Percentiles rank a stretch among this genome's conserved stretches.
Conservation (phyloP, 2,797 vertebrate genomes). For the Semaprochilodus insignis region DNA sequence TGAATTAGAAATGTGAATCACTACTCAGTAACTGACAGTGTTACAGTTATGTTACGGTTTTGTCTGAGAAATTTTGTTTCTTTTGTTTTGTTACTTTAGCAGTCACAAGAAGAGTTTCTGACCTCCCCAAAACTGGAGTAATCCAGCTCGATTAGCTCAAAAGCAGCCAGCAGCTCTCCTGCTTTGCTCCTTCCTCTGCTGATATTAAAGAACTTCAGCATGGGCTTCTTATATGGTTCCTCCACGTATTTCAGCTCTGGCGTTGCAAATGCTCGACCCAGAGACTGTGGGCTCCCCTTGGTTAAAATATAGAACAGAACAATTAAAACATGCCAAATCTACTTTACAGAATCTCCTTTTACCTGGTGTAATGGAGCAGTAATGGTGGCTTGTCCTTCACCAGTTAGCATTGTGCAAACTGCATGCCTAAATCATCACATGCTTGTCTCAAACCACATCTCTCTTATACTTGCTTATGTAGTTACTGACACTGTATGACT, state of each 20-base stretch:
- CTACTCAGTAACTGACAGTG: too few relatives aligned
- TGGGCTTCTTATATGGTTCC: constrained; percentile 81
- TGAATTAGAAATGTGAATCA: not conserved
- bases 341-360: not conserved
- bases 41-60: not conserved
- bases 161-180: constrained; percentile 88
- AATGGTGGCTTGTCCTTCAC: not conserved
- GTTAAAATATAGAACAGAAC: constrained; percentile 26
- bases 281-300: constrained; percentile 80
- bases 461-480: too few relatives aligned
- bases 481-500: too few relatives aligned
- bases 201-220: constrained; percentile 87
- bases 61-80: not conserved
- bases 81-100: too few relatives aligned
- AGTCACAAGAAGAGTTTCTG: not conserved
- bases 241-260: constrained; percentile 87
- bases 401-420: too few relatives aligned
- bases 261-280: constrained; percentile 86
- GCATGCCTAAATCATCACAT: too few relatives aligned
- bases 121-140: constrained; percentile 75
- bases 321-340: not conserved
- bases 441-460: too few relatives aligned
- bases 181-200: constrained; percentile 81
- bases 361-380: not conserved
- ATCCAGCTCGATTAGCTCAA: constrained; percentile 93